Conservation (phyloP, 1,140 invertebrate species). For the Heliconius melpomene region DNA sequence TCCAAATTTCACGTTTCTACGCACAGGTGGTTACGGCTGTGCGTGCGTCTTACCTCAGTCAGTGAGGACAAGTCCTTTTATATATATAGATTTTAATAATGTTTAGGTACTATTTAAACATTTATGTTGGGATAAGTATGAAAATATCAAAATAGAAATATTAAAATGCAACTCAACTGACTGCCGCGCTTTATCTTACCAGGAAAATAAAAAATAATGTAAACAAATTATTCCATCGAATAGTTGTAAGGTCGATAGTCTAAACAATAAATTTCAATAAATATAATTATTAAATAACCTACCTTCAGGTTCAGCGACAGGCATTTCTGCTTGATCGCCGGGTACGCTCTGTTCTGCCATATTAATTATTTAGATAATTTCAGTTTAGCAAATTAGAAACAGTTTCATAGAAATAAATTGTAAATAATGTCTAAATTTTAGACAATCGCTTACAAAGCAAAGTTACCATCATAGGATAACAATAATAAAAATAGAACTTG, state of each 20-base stretch:
- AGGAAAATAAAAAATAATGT: too few relatives aligned
- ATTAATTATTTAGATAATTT: not conserved
- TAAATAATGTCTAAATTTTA: not conserved
- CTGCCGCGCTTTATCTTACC: too few relatives aligned
- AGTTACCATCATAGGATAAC: not conserved
- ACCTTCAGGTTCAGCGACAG: not conserved
- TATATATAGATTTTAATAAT: too few relatives aligned
- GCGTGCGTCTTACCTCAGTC: too few relatives aligned
- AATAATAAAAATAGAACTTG: not conserved
- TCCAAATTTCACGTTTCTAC: too few relatives aligned
- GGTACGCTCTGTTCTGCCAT: conserved; percentile 11
- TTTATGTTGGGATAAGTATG: too few relatives aligned
- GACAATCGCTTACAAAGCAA: not conserved
- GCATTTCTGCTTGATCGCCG: not conserved
- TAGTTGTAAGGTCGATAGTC: not conserved
- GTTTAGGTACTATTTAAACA: too few relatives aligned
- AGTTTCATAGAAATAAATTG: conserved; percentile 16
- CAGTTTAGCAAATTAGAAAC: conserved; percentile 5
- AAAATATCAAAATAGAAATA: too few relatives aligned
- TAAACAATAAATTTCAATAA: not conserved
- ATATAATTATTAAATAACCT: not conserved
- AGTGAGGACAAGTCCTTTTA: too few relatives aligned
- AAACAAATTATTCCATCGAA: too few relatives aligned
- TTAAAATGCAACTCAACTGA: too few relatives aligned
- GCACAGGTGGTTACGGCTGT: too few relatives aligned